Conservation (phyloP, 2,797 vertebrate genomes). For the Xerus rutilus region DNA sequence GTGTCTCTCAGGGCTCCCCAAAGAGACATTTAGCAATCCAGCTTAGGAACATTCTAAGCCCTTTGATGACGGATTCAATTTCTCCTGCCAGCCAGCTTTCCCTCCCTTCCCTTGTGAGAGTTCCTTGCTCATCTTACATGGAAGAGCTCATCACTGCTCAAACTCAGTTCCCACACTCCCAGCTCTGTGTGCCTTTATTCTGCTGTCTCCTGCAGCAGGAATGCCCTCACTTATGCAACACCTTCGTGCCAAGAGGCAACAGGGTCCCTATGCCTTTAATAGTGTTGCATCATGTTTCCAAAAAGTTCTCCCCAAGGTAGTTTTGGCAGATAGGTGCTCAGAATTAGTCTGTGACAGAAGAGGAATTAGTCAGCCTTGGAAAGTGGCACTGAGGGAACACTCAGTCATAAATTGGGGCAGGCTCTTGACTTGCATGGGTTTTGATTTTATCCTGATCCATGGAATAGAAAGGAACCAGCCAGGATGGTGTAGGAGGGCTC, state of each 20-base stretch:
- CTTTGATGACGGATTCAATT: background rate
- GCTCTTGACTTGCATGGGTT: background rate
- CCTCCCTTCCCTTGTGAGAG: background rate
- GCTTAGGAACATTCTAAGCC: background rate
- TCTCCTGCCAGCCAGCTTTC: background rate
- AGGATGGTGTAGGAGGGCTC: background rate
- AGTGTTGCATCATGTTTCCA: background rate
- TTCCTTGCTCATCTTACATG: background rate
- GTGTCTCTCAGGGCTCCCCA: background rate
- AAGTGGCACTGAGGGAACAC: no score
- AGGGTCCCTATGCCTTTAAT: background rate
- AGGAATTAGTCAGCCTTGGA: background rate
- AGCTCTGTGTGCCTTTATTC: background rate
- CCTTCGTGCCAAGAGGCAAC: background rate
- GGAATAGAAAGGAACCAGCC: background rate
- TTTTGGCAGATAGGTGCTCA: background rate
- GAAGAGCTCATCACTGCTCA: background rate
- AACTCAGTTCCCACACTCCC: background rate
- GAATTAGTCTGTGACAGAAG: background rate
- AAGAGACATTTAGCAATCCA: background rate
- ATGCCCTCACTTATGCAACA: background rate
- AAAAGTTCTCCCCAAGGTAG: slow-evolving; percentile 9
- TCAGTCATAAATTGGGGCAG: background rate
- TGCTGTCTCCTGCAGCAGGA: background rate
- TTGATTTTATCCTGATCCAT: background rate